These are phyloP conservation scores for Coelinius sp. DNA, from an alignment of 2,888 invertebrate species.

Conservation along the genomic window DNA sequence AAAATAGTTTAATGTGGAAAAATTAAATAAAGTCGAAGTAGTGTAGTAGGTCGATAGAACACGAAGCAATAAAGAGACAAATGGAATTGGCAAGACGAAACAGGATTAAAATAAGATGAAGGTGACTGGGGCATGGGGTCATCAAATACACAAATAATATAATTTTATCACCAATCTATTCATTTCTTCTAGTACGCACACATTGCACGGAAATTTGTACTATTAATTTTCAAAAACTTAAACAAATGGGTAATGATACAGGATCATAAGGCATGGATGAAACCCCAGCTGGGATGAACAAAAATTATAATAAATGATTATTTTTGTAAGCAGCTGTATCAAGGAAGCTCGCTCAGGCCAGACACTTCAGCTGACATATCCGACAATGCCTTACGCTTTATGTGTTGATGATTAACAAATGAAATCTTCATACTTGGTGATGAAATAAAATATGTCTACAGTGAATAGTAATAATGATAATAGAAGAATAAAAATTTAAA, in stretches of 20 bases:
- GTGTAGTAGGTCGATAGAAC: constrained; percentile 25
- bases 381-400: constrained; percentile 70
- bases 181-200: background rate
- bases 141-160: constrained; percentile 1
- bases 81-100: constrained; percentile 27
- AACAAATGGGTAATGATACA: background rate
- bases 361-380: constrained; percentile 69
- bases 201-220: background rate
- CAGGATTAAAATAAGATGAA: constrained; percentile 32
- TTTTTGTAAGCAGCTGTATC: constrained; percentile 67
- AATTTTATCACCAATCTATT: background rate
- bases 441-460: constrained; percentile 6
- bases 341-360: constrained; percentile 60
- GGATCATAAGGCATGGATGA: background rate
- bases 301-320: constrained; percentile 50
- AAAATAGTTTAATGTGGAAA: background rate
- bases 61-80: background rate
- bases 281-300: background rate
- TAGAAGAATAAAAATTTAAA: constrained; percentile 30
- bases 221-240: background rate
- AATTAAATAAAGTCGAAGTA: constrained; percentile 25
- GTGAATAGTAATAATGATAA: background rate
- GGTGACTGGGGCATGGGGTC: constrained; percentile 22
- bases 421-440: background rate
- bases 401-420: constrained; percentile 8